Evolutionary conservation across 2,797 vertebrate genomes (phyloP).

Genomic region (Brachyalestes nurse): DNA sequence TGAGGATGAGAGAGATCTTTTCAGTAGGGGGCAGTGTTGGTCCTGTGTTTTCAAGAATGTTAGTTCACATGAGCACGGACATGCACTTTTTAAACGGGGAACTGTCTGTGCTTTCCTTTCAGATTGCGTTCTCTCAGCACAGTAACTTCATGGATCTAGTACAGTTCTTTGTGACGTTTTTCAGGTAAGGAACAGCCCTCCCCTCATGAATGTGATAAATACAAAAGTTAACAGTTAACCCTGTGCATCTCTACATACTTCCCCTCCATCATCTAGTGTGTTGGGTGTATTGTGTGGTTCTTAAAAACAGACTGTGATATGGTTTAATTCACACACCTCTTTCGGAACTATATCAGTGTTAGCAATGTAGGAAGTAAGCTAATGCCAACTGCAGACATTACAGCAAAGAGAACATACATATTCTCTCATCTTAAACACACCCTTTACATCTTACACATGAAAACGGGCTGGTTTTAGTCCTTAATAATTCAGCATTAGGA

Average conservation of each 20-base stretch:
- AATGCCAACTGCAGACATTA: neutral
- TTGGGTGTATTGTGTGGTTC: neutral
- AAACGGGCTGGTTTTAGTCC: constrained; percentile 4
- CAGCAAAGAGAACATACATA: neutral
- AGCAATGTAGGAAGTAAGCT: constrained; percentile 65
- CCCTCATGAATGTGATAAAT: neutral
- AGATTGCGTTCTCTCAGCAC: constrained; percentile 99
- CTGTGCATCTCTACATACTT: neutral
- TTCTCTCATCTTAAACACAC: neutral
- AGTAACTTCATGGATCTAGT: constrained; percentile 99
- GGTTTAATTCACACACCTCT: constrained; percentile 38
- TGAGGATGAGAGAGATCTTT: neutral
- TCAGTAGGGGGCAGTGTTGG: constrained; percentile 59
- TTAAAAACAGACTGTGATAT: neutral
- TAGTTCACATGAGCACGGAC: neutral
- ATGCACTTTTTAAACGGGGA: constrained; percentile 20
- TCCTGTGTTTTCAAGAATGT: constrained; percentile 10
- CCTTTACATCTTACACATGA: neutral
- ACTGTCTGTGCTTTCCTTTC: constrained; percentile 46
- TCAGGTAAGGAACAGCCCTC: constrained; percentile 84
- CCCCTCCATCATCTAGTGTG: constrained; percentile 8
- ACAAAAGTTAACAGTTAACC: neutral
- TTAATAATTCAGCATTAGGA: constrained; percentile 18
- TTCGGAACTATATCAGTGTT: constrained; percentile 66
- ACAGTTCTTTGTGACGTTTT: constrained; percentile 99